Evolutionary conservation across 1,140 invertebrate genomes (phyloP).

Genomic region (Microplitis mediator): DNA sequence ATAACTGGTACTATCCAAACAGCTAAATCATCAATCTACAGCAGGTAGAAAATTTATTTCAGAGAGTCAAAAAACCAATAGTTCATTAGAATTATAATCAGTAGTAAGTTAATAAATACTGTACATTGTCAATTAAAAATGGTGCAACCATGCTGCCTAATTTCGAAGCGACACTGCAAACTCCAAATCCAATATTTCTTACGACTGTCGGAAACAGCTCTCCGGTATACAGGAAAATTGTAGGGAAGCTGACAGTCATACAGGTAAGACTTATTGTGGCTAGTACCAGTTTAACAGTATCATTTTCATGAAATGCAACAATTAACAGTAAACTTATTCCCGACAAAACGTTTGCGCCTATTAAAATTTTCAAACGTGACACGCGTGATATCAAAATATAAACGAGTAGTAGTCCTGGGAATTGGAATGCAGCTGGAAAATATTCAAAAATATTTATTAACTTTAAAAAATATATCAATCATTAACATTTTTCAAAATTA

Average conservation of each 20-base stretch:
- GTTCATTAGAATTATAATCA: no score
- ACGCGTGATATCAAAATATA: constrained; percentile 54
- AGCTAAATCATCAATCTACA: constrained; percentile 34
- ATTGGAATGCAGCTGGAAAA: constrained; percentile 52
- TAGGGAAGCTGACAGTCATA: constrained; percentile 66
- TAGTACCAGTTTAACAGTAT: constrained; percentile 57
- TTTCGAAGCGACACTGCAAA: constrained; percentile 67
- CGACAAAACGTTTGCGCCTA: constrained; percentile 50
- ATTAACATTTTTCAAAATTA: no score
- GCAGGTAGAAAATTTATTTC: not conserved
- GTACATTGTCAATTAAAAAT: constrained; percentile 64
- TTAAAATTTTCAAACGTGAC: constrained; percentile 58
- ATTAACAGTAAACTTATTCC: constrained; percentile 50
- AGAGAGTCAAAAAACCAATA: not conserved
- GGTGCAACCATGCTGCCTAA: constrained; percentile 74
- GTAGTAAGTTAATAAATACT: constrained; percentile 3
- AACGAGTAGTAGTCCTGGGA: constrained; percentile 55
- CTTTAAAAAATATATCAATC: no score
- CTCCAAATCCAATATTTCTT: constrained; percentile 69
- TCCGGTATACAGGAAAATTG: constrained; percentile 69
- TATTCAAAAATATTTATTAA: no score
- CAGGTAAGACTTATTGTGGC: constrained; percentile 69
- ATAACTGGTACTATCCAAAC: constrained; percentile 63
- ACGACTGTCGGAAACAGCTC: constrained; percentile 74
- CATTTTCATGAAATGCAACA: constrained; percentile 15